Conservation (phyloP, 2,888 invertebrate genomes). For the Cabera pusaria region DNA sequence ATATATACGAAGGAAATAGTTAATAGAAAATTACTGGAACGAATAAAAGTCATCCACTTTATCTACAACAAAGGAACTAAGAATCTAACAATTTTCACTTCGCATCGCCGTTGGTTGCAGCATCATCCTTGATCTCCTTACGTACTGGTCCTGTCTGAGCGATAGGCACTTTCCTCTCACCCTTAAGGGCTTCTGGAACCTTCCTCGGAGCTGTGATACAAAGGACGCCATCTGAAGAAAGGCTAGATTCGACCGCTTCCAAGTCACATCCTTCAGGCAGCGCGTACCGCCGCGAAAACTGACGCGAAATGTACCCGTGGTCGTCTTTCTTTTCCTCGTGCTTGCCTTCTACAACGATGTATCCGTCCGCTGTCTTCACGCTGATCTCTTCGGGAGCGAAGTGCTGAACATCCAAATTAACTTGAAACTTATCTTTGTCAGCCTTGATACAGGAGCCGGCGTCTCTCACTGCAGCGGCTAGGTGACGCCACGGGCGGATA, state of each 20-base stretch:
- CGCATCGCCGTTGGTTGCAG: conserved; percentile 44
- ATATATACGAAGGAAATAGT: too few species aligned
- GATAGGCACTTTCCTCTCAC: conserved; percentile 82
- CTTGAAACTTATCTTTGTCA: conserved; percentile 76
- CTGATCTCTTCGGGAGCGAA: conserved; percentile 89
- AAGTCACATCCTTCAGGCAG: conserved; percentile 89
- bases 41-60: too few species aligned
- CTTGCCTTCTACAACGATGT: conserved; percentile 89
- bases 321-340: conserved; percentile 91
- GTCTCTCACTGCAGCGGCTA: conserved; percentile 75
- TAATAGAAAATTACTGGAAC: too few species aligned
- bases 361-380: conserved; percentile 89
- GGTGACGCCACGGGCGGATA: conserved; percentile 70
- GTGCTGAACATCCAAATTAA: conserved; percentile 89
- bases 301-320: conserved; percentile 88
- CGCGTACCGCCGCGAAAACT: conserved; percentile 89
- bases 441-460: conserved; percentile 79
- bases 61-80: too few species aligned
- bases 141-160: conserved; percentile 84
- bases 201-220: conserved; percentile 86
- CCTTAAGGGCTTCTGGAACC: conserved; percentile 55
- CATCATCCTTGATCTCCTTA: conserved; percentile 77
- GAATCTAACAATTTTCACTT: conserved; percentile 37
- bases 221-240: conserved; percentile 90
- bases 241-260: conserved; percentile 86